Conservation (phyloP, 1,140 invertebrate genomes). For the Drosophila mayri region DNA sequence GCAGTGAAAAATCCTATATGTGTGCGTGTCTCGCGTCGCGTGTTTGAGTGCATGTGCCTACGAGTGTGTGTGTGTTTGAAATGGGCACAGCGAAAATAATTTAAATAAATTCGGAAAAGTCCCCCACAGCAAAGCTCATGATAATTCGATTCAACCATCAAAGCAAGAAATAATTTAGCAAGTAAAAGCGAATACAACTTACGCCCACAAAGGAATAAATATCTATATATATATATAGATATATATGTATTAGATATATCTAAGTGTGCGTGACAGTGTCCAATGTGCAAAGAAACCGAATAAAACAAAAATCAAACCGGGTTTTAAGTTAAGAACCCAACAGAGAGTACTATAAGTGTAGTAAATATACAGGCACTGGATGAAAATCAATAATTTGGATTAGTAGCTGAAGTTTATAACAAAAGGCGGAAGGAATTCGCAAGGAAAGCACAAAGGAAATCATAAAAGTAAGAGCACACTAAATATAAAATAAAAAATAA, state of each 20-base stretch:
- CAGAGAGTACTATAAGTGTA: constrained; percentile 35
- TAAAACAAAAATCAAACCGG: constrained; percentile 33
- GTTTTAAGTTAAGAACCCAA: constrained; percentile 28
- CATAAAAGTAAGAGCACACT: constrained; percentile 56
- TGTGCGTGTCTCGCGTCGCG: constrained; percentile 58
- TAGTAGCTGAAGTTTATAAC: constrained; percentile 64
- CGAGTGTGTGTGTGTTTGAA: constrained; percentile 50
- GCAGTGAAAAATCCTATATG: constrained; percentile 53
- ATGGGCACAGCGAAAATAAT: constrained; percentile 75
- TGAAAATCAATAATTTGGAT: constrained; percentile 80
- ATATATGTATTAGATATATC: constrained; percentile 8
- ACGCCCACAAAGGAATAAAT: constrained; percentile 17
- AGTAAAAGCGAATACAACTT: constrained; percentile 21
- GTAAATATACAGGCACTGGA: constrained; percentile 47
- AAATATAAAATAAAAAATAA: neutral
- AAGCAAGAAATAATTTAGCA: constrained; percentile 7
- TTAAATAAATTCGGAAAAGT: constrained; percentile 68
- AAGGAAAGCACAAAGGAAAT: constrained; percentile 32
- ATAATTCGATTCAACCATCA: constrained; percentile 17
- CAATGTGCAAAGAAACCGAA: constrained; percentile 36
- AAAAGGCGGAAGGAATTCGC: constrained; percentile 24
- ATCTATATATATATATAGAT: constrained; percentile 10
- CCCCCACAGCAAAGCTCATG: constrained; percentile 18
- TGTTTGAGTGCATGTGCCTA: constrained; percentile 37
- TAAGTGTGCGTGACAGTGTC: constrained; percentile 34